Base-by-base conservation (phyloP, 1,140 invertebrate species). In the Drosophila fuyamai region DNA sequence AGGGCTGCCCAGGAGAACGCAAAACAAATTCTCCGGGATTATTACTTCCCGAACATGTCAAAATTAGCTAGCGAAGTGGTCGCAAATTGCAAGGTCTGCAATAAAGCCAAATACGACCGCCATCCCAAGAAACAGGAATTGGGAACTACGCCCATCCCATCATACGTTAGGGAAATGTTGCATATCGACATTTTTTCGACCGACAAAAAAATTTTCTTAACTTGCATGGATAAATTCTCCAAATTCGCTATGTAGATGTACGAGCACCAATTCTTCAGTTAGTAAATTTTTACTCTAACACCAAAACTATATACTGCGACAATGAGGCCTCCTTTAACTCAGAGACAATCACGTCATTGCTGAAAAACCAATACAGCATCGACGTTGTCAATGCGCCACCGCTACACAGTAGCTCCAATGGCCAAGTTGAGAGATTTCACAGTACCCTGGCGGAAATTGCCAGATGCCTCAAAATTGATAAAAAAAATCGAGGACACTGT, bases 61-160 rank as follows among this genome's bases (percentile, higher is more conserved):
- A 70, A 50, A 40, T 2, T 60, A 16, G 56, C 57, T n/a, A 54
- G 35, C 9, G 53, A 63, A 51, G 38, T 56, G 2, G 68, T 40
- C 6, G 12, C 23, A 44, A 67, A 67, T 23, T 60, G 70, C 18
- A 73, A 14, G 6, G 18, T 67, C 14, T 73, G 56, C 50, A 59
- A n/a, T 14, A 67, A 48, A 14, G 56, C 41, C 5, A 73, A 67
- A 13, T 60, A 67, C 18, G 57, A 59, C 18, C 38, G 60, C 14
- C 60, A 46, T 32, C 50, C 60, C 4, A 63, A 44, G 40, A 66
- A 66, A 12, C 48, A 66, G 29, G 41, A 36, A 23, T 43, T 54
- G 9, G 41, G 55, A 12, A 27, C 12, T 18, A 60, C 56, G 0
- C 57, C 51, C 16, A 40, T 43, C 0, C 57, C 55, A 10, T 46